phyloP scores from a whole-genome alignment of 2,797 vertebrate species.

The Zalophus californianus region DNA sequence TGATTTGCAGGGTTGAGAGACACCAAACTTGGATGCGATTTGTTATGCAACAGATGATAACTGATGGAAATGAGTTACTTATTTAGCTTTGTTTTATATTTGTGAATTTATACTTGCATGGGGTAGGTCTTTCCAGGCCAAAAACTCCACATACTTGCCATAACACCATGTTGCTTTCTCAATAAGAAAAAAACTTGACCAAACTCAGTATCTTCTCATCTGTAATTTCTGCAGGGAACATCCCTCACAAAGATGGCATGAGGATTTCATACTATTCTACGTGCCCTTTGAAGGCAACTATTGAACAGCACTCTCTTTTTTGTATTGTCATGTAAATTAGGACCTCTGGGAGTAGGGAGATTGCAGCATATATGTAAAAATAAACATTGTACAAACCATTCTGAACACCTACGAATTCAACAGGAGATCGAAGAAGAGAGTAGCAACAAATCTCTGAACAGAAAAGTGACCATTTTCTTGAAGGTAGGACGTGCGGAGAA shows the following conservation, averaged over 20 bases:
- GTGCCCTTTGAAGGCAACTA: background rate
- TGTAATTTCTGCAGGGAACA: background rate
- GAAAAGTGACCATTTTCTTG: too few species aligned
- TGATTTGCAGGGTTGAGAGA: background rate
- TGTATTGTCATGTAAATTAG: background rate
- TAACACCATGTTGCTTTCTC: rapidly evolving
- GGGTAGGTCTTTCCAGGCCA: background rate
- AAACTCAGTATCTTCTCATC: background rate
- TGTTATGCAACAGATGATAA: rapidly evolving
- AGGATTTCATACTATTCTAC: background rate
- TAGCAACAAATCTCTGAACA: too few species aligned
- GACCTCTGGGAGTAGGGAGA: too few species aligned
- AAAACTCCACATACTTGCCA: rapidly evolving
- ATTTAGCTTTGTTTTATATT: too few species aligned
- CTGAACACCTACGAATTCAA: too few species aligned
- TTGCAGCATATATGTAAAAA: rapidly evolving
- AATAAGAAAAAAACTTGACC: background rate
- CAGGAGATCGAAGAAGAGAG: too few species aligned
- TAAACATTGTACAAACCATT: background rate
- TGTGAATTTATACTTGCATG: background rate
- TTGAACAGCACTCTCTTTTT: too few species aligned
- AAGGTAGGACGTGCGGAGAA: too few species aligned
- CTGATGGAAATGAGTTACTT: background rate
- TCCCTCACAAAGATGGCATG: background rate
- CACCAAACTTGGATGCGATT: background rate